phyloP scores from a whole-genome alignment of 1,140 invertebrate species.

The Sarcophaga bullata region DNA sequence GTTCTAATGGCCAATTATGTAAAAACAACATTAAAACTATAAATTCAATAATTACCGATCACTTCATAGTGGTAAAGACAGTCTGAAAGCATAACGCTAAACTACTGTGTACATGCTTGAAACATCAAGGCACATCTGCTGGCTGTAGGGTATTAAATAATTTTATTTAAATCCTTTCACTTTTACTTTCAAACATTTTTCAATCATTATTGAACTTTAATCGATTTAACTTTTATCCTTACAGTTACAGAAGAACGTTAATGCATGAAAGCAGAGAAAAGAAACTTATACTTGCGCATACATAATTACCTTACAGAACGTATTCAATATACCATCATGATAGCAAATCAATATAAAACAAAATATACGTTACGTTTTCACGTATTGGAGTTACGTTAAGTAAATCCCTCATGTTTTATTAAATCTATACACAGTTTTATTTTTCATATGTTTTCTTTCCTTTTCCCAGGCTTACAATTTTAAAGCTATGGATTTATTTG shows the following conservation, averaged over 20 bases:
- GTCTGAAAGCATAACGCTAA: no score
- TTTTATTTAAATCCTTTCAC: no score
- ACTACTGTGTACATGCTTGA: no score
- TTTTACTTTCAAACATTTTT: background rate
- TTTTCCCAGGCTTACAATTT: constrained; percentile 10
- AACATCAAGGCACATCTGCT: no score
- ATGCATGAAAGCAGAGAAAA: no score
- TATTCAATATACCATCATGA: background rate
- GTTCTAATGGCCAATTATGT: no score
- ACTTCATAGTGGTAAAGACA: no score
- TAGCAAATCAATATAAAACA: background rate
- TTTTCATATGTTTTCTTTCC: background rate
- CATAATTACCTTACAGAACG: background rate
- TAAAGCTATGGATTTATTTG: background rate
- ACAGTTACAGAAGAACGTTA: no score
- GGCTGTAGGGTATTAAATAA: no score
- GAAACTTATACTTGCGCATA: background rate
- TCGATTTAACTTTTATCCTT: background rate
- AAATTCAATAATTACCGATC: no score
- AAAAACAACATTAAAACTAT: no score
- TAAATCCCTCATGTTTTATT: constrained; percentile 15
- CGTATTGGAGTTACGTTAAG: background rate
- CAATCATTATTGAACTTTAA: background rate
- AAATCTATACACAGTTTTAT: background rate
- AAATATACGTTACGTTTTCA: background rate